Evolutionary conservation across 2,113 vertebrate species (phyloP).

Genomic region (Mobula birostris): DNA sequence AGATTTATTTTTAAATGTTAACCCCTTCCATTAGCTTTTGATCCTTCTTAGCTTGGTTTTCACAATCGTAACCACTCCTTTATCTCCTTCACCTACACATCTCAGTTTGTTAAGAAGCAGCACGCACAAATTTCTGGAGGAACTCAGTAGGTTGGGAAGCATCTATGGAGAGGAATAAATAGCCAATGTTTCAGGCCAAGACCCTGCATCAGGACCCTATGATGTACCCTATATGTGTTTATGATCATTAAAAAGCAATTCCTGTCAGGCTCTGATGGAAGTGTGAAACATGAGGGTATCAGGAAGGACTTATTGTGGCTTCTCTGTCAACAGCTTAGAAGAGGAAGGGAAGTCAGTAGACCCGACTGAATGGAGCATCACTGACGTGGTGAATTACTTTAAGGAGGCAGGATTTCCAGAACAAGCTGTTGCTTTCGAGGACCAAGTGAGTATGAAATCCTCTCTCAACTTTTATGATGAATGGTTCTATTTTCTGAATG

Average conservation of each 20-base stretch:
- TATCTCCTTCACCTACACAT: neutral
- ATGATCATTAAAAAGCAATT: too few species aligned
- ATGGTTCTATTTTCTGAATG: neutral
- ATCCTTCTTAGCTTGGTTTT: neutral
- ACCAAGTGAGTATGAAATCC: constrained; percentile 58
- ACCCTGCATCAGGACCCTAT: too few species aligned
- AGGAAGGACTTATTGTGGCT: neutral
- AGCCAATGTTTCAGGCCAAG: too few species aligned
- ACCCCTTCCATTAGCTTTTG: neutral
- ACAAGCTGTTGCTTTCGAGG: constrained; percentile 73
- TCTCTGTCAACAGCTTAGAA: constrained; percentile 50
- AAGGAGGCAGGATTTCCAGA: constrained; percentile 72
- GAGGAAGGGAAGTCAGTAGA: constrained; percentile 60
- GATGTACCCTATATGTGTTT: too few species aligned
- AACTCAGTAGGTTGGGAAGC: too few species aligned
- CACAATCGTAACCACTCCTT: neutral
- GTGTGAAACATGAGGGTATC: too few species aligned
- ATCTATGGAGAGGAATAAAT: too few species aligned
- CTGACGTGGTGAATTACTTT: constrained; percentile 77
- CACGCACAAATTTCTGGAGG: too few species aligned
- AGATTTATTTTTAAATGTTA: too few species aligned
- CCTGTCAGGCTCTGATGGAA: neutral
- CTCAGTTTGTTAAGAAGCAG: neutral
- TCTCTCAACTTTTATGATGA: neutral
- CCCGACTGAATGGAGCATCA: constrained; percentile 71